Evolutionary conservation across 2,113 vertebrate species (phyloP), one percentile per base, ranked within the genome.

Genomic region (Canis aureus): DNA sequence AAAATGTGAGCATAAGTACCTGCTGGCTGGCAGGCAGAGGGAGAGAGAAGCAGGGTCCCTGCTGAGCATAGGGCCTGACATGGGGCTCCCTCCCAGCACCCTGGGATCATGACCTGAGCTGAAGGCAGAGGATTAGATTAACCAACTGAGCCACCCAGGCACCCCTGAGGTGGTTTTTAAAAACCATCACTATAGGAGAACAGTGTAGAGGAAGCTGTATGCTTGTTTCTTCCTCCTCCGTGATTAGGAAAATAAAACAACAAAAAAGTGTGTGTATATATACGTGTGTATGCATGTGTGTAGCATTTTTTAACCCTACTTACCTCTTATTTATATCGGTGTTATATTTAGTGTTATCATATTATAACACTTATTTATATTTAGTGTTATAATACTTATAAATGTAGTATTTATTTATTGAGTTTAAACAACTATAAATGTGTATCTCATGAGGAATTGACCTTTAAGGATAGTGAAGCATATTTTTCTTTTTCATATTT

Each of bases 181-280:
- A 90, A 93, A 83, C 73, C 22, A 1, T 78, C 38, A 32, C 74
- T 80, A 20, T 10, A 11, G 53, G 38, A 57, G 51, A 88, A 29
- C 22, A 23, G 8, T 64, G 5, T 91, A 49, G 51, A 71, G 66
- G 20, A 85, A 93, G 10, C 10, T 49, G 15, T 85, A 71, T 38
- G 53, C 51, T 59, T 93, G 25, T 69, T 81, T 13, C 6, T 11
- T 1, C 11, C 3, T 11, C 8, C 10, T 13, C 11, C 53, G 2
- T 51, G 35, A 85, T 74, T 93, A 89, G 78, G 38, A 91, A 88
- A 95, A 59, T 20, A 73, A 66, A 86, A 71, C 25, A 82, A 69
- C 35, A 79, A 57, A 69, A 87, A 76, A 32, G 12, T 69, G 35
- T 23, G 60, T 64, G 20, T 74, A 13, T 74, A 59, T 80, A 19